Base-by-base conservation (phyloP, 2,888 invertebrate species). In the Escarpia spicata region DNA sequence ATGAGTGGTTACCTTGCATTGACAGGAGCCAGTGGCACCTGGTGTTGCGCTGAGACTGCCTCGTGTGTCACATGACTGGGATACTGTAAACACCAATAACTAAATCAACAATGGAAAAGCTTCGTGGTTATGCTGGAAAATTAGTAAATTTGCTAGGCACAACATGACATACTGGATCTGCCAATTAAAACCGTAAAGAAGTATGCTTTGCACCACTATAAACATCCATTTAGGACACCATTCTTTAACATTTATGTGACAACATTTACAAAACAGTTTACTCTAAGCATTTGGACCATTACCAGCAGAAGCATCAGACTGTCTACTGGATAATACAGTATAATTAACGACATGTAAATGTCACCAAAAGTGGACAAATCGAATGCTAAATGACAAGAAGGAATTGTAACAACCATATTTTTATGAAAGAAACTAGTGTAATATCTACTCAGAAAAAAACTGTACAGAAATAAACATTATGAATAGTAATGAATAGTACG, bases 61-160 rank as follows among this genome's bases (percentile, higher is more conserved):
- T 9, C 97, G 97, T 0, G 97, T 97, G 96, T 98, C 98, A 96
- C 99, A 99, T 12, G 95, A 94, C 43, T 95, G 93, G 10, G 96
- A 96, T 93, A 96, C 97, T 94, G 95, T n/a, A 91, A 93, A 37
- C 15, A 43, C 19, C 37, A 26, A 60, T 10, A 31, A 92, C 89
- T 26, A 91, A 10, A 92, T 8, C 43, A 44, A 91, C 43, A 91
- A 12, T 37, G 52, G 15, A 91, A 12, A 52, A 52, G 8, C 15
- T 52, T 52, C 9, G 2, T 10, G 15, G 2, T 52, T 52, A 52
- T 52, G 52, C 52, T 52, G 52, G 52, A 9, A 52, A 52, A 52
- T 52, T 9, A 52, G 9, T 12, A 2, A 52, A 52, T n/a, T 91
- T n/a, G 43, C n/a, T 15, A 91, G 91, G 31, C n/a, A 91, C 44